A percentile compares a stretch with the other conserved stretches of the same genome.
phyloP scores from a whole-genome alignment of 2,888 invertebrate species.

The Opisthograptis luteolata region DNA sequence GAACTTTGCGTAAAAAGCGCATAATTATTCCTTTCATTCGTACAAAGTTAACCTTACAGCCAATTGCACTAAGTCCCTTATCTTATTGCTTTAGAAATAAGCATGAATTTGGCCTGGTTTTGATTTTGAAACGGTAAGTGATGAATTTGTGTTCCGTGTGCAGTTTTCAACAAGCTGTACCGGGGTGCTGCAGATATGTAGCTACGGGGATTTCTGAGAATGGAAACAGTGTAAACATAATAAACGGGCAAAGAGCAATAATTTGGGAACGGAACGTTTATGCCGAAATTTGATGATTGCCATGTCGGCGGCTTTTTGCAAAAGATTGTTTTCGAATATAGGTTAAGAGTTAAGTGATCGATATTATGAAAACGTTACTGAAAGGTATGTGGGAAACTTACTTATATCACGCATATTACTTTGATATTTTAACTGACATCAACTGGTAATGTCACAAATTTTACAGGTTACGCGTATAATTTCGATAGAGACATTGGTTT shows the following conservation, averaged over 20 bases:
- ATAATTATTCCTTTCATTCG: slow-evolving; percentile 40
- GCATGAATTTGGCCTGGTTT: slow-evolving; percentile 20
- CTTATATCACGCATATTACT: no score
- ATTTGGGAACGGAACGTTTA: slow-evolving; percentile 54
- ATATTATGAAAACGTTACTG: not conserved
- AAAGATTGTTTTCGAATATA: slow-evolving; percentile 39
- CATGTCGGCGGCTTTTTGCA: slow-evolving; percentile 31
- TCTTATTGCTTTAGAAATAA: slow-evolving; percentile 18
- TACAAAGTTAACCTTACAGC: slow-evolving; percentile 16
- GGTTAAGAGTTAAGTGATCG: slow-evolving; percentile 42
- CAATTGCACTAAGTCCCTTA: not conserved
- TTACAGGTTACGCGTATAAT: no score
- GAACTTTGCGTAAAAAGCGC: slow-evolving; percentile 37
- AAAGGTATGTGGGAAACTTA: no score
- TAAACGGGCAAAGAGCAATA: slow-evolving; percentile 58
- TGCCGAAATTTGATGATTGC: slow-evolving; percentile 70
- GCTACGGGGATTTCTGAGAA: slow-evolving; percentile 55
- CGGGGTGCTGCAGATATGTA: slow-evolving; percentile 32
- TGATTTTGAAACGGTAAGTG: not conserved
- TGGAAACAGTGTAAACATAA: slow-evolving; percentile 62
- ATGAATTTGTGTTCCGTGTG: slow-evolving; percentile 30
- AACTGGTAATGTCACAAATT: no score
- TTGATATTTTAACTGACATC: no score
- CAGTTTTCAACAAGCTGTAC: slow-evolving; percentile 45
- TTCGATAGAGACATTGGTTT: no score